Evolutionary conservation across 2,888 invertebrate genomes (phyloP), one percentile per base, ranked within the genome.

Genomic region (Ecdyonurus torrentis): DNA sequence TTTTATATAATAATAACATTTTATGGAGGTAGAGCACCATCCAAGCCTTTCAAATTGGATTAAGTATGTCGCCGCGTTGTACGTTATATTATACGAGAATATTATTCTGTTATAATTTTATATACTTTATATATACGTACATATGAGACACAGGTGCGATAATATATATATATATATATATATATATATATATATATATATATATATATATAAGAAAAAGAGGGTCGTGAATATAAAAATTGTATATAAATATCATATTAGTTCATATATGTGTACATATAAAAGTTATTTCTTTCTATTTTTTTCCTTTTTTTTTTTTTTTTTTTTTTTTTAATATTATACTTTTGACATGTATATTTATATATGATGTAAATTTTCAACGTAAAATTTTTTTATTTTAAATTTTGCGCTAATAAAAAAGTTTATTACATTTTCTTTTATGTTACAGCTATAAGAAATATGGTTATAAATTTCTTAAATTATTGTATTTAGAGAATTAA

Each of bases 1-100:
- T 55, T 55, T 55, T 55, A 55, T 20, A n/a, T 55, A n/a, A 22
- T 55, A 55, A 55, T 55, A 55, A 55, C 55, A n/a, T 55, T 55
- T 55, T 55, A 55, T 22, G 55, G 55, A n/a, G 7, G n/a, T 20
- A 55, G n/a, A 10, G n/a, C n/a, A n/a, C n/a, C n/a, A 55, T 20
- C 22, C n/a, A 55, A 22, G 19, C 22, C n/a, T 22, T 22, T 22
- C 20, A 55, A 55, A 55, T 55, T 55, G 55, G 55, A 55, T 55
- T 55, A 55, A 15, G 7, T 37, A 37, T 37, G 37, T 37, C 37
- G 37, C 37, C 37, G 37, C 37, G 5, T n/a, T 37, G 15, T 37
- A 37, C 37, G 37, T 37, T 15, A 5, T 37, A 37, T 37, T n/a
- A n/a, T n/a, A n/a, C n/a, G n/a, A n/a, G n/a, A n/a, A 37, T 37